Evolutionary conservation across 2,113 vertebrate genomes (phyloP), one percentile per base, ranked within the genome.

Genomic region (Pygoscelis adeliae): DNA sequence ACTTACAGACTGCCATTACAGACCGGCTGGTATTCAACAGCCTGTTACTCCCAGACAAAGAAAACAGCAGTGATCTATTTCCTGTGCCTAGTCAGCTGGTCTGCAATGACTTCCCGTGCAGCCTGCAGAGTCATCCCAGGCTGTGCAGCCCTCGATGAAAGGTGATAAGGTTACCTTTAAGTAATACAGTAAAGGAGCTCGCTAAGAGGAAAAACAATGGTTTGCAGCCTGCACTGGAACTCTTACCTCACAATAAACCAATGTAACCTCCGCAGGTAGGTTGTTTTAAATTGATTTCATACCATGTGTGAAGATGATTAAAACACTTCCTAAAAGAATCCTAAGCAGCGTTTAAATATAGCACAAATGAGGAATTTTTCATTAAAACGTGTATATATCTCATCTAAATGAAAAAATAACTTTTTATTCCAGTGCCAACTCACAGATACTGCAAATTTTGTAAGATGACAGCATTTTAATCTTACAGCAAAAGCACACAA

Each of bases 11-110:
- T 1, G 13, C 0, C 22, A 13, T 3, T 3, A 16, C 5, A 34
- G 6, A 3, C 21, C 0, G 47, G 15, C 15, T 4, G 36, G 20
- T 1, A 2, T 1, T 12, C 50, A 15, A 15, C 0, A 8, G 19
- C 13, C 15, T 6, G 55, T 4, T 3, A 5, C 23, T 1, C 4
- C 44, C 58, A 10, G 13, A 4, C 22, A 11, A 15, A 69, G 25
- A 2, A 29, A 23, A 1, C 5, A 21, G 44, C 73, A 3, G 5
- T 1, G 73, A 59, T n/a, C 55, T 5, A 4, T 0, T 88, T 96
- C 94, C 96, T 61, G 85, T 18, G 5, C 11, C 52, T 2, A 0
- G 61, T 76, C 95, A 93, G 88, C 92, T 90, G 92, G 72, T 22
- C 22, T 2, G 85, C 42, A 78, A 42, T 10, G 38, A 8, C 69